Evolutionary conservation across 1,140 invertebrate species (phyloP), one percentile per base, ranked within the genome.

Genomic region (Drosophila setifemur): DNA sequence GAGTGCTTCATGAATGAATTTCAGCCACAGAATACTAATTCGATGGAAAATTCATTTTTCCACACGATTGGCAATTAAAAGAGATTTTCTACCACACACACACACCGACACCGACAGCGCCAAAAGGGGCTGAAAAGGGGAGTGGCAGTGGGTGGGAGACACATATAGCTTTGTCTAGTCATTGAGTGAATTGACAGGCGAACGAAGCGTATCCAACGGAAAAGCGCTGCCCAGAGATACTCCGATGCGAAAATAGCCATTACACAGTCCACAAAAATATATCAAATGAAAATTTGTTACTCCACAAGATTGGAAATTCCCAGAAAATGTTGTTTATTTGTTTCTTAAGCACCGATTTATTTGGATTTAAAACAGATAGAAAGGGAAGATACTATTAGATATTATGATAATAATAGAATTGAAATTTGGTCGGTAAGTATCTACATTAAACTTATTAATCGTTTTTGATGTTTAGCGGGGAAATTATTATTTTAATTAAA

Each of bases 41-140:
- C 83, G 83, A 89, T 89, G 88, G 88, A 89, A 89, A 89, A 89
- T 89, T 89, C 87, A 89, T 89, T 89, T 89, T 89, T 89, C 88
- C 88, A 89, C 87, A 89, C 88, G 88, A 89, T 89, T 89, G 88
- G 78, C 79, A 85, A 89, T 89, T 89, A 89, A 89, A 85, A 89
- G 82, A 87, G 88, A 86, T 88, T 89, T 85, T 85, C 81, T 86
- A 53, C 78, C 26, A 61, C 54, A 74, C 29, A 53, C 47, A 55
- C 40, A 42, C 53, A 37, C 35, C 33, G 50, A 43, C 57, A 57
- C 31, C 35, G 8, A 52, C 0, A 25, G 16, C 6, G 16, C n/a
- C 7, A 2, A 4, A 3, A 4, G 11, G 2, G 0, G 14, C n/a
- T 12, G n/a, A 35, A 43, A 19, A 16, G 8, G 25, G 16, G 16